These are phyloP conservation scores for Datnioides undecimradiatus DNA, from an alignment of 2,113 vertebrate genomes.

Conservation along the genomic window DNA sequence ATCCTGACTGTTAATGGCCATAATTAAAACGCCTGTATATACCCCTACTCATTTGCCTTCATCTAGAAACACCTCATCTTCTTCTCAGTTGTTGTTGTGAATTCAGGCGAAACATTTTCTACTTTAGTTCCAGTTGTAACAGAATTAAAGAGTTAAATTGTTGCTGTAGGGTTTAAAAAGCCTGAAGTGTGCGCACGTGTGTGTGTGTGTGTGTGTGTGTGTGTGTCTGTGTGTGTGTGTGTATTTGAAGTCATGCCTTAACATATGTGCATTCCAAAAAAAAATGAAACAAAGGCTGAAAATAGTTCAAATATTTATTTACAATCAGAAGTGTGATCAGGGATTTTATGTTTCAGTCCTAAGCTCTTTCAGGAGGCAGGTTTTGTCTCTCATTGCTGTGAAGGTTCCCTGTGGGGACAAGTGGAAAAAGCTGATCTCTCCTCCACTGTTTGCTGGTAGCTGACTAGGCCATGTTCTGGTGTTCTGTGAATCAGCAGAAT, in stretches of 20 bases:
- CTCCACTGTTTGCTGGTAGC: constrained; percentile 35
- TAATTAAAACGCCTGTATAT: constrained; percentile 25
- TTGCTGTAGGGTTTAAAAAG: constrained; percentile 5
- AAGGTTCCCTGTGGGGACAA: constrained; percentile 29
- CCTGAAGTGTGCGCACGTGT: no score
- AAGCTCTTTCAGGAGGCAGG: constrained; percentile 11
- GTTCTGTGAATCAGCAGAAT: constrained; percentile 69
- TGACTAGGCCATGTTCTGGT: constrained; percentile 58
- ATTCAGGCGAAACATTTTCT: constrained; percentile 30
- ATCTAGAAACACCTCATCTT: background rate
- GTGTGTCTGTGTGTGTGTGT: no score
- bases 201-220: no score
- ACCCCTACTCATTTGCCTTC: constrained; percentile 15
- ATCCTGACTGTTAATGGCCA: constrained; percentile 31
- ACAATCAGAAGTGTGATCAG: constrained; percentile 51
- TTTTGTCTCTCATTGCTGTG: constrained; percentile 42
- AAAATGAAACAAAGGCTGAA: background rate
- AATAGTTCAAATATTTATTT: constrained; percentile 52
- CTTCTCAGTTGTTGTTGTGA: constrained; percentile 32
- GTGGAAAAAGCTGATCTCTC: constrained; percentile 56
- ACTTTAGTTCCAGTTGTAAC: background rate
- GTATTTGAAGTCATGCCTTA: background rate
- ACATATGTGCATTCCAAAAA: constrained; percentile 28
- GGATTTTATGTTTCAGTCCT: constrained; percentile 24
- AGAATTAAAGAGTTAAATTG: constrained; percentile 3